Base-by-base conservation (phyloP, 1,140 invertebrate species). In the Pentalonia nigronervosa region DNA sequence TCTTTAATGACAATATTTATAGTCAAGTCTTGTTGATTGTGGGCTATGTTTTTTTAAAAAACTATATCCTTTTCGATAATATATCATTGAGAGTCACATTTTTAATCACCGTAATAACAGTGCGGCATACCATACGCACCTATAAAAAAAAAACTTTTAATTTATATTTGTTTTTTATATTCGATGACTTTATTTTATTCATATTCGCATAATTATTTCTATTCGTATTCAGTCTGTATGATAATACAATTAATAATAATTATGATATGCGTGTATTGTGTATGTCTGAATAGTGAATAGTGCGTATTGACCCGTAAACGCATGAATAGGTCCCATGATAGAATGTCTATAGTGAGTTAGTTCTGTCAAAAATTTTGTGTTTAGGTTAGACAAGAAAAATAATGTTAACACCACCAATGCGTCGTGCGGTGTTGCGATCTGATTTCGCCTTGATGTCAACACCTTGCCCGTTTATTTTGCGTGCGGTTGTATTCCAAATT, bases 61-160 rank as follows among this genome's bases (percentile, higher is more conserved):
- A n/a, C 17, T 1, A 0, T n/a, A n/a, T n/a, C n/a, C 0, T 8
- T 11, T 30, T 50, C 0, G 25, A 60, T 60, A 25, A n/a, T n/a
- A 67, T n/a, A 17, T 7, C 50, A 53, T 20, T n/a, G 60, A n/a
- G 14, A n/a, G 60, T n/a, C n/a, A 76, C 4, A n/a, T 76, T 76
- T 76, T 53, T 7, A 17, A 30, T 7, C 6, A n/a, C 6, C 14
- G 14, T 30, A n/a, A 67, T 30, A 30, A 67, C 0, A 67, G 11
- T 3, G 4, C 1, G 2, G 25, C 25, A 60, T 9, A 60, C 48
- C 50, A 0, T 6, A 8, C 14, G 8, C 14, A 48, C 8, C 7
- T 48, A 48, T 53, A 53, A 14, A n/a, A 67, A 67, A 67, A 67
- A 11, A 30, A n/a, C 25, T 67, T 14, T 76, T n/a, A 76, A 76